A percentile compares a stretch with the other conserved stretches of the same genome.
These are phyloP conservation scores for Euplexia lucipara DNA, from an alignment of 2,888 invertebrate genomes.

Conservation along the genomic window DNA sequence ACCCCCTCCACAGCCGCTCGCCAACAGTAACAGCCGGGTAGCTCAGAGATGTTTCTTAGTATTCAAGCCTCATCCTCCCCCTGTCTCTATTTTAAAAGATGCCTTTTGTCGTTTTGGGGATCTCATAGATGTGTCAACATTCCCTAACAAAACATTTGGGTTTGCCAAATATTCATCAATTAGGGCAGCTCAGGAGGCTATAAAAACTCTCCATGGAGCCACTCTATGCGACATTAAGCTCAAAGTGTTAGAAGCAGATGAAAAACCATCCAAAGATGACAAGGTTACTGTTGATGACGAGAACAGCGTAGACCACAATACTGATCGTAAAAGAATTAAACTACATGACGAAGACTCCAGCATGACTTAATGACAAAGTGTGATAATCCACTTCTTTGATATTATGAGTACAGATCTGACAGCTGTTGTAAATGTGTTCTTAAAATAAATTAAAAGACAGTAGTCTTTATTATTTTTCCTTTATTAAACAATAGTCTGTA, in stretches of 20 bases:
- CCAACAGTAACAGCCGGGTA: constrained; percentile 91
- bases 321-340: constrained; percentile 79
- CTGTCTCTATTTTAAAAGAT: constrained; percentile 94
- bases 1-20: constrained; percentile 93
- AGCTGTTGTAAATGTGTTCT: constrained; percentile 56
- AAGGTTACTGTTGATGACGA: constrained; percentile 67
- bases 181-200: constrained; percentile 95
- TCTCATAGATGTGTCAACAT: constrained; percentile 96
- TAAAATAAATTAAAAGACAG: constrained; percentile 44
- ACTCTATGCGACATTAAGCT: constrained; percentile 95
- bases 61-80: constrained; percentile 93
- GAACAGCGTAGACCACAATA: constrained; percentile 68
- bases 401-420: constrained; percentile 61
- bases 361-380: constrained; percentile 41
- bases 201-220: constrained; percentile 94
- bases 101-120: constrained; percentile 97
- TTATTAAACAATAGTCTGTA: constrained; percentile 30
- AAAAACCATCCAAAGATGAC: constrained; percentile 84
- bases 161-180: constrained; percentile 96
- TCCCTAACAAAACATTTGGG: constrained; percentile 97
- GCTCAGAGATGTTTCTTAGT: constrained; percentile 93
- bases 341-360: constrained; percentile 63
- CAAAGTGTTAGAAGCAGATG: constrained; percentile 97
- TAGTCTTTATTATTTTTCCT: constrained; percentile 42
- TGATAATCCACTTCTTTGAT: constrained; percentile 25